Evolutionary conservation across 2,797 vertebrate genomes (phyloP).

Genomic region (Alosa sapidissima): DNA sequence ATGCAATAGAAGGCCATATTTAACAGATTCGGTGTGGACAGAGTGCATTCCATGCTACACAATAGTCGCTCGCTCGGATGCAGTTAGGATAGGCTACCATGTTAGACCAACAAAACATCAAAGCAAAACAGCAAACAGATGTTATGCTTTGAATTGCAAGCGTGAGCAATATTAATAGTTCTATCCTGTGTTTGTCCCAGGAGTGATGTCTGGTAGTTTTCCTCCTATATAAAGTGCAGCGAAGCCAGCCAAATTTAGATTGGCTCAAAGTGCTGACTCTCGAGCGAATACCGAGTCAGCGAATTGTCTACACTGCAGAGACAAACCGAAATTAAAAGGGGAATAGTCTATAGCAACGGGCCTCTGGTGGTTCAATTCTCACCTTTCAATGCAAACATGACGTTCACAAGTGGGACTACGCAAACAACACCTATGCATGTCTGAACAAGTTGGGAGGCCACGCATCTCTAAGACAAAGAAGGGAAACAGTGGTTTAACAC

Average conservation of each 20-base stretch:
- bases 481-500: neutral
- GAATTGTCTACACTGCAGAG: conserved; percentile 54
- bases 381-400: conserved; percentile 18
- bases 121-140: neutral
- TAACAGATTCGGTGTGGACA: too few relatives aligned
- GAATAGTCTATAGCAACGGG: conserved; percentile 35
- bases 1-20: too few relatives aligned
- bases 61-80: too few relatives aligned
- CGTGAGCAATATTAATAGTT: conserved; percentile 54
- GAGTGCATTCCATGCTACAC: too few relatives aligned
- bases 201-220: conserved; percentile 27
- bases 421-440: neutral
- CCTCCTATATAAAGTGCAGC: conserved; percentile 51
- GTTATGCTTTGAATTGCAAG: neutral
- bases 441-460: neutral
- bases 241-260: conserved; percentile 68
- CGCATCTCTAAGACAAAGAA: neutral
- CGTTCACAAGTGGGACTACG: neutral
- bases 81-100: too few relatives aligned
- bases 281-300: conserved; percentile 60
- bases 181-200: conserved; percentile 36
- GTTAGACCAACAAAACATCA: neutral
- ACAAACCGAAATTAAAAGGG: conserved; percentile 45
- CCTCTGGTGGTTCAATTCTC: conserved; percentile 29
- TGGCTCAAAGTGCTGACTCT: conserved; percentile 62